These are phyloP conservation scores for Anastrepha obliqua DNA, from an alignment of 1,140 invertebrate species.

Conservation along the genomic window DNA sequence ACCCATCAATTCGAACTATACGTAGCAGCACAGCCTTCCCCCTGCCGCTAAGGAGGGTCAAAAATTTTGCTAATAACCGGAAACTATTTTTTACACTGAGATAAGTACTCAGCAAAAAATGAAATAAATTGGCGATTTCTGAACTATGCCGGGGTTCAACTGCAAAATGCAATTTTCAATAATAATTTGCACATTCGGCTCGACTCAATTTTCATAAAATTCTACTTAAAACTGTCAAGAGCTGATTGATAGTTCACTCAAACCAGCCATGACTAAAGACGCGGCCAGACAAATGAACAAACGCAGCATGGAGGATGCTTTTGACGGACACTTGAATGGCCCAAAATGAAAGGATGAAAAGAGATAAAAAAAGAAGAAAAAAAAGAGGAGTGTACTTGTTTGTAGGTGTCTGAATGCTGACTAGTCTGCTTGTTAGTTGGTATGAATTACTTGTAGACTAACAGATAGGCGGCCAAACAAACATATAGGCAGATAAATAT, in stretches of 20 bases:
- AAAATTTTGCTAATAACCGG: no score
- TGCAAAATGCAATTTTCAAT: slow-evolving; percentile 43
- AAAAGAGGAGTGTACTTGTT: background rate
- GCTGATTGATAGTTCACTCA: slow-evolving; percentile 53
- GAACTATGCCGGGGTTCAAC: background rate
- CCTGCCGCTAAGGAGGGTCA: no score
- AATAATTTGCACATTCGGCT: background rate
- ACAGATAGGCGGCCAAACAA: background rate
- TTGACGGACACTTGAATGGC: slow-evolving; percentile 36
- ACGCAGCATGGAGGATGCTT: background rate
- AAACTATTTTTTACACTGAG: no score
- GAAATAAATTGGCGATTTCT: background rate
- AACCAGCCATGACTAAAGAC: background rate
- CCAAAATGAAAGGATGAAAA: slow-evolving; percentile 40
- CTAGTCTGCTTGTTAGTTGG: background rate
- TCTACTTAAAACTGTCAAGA: slow-evolving; percentile 57
- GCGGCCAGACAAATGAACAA: slow-evolving; percentile 45
- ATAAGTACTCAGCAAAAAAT: background rate
- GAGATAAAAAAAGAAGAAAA: background rate
- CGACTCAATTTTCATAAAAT: slow-evolving; percentile 54
- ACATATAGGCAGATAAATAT: background rate
- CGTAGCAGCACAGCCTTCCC: no score
- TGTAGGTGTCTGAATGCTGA: slow-evolving; percentile 18
- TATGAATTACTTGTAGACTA: background rate
- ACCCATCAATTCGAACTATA: no score